Evolutionary conservation across 2,113 vertebrate species (phyloP), one percentile per base, ranked within the genome.

Genomic region (Otocyon megalotis): DNA sequence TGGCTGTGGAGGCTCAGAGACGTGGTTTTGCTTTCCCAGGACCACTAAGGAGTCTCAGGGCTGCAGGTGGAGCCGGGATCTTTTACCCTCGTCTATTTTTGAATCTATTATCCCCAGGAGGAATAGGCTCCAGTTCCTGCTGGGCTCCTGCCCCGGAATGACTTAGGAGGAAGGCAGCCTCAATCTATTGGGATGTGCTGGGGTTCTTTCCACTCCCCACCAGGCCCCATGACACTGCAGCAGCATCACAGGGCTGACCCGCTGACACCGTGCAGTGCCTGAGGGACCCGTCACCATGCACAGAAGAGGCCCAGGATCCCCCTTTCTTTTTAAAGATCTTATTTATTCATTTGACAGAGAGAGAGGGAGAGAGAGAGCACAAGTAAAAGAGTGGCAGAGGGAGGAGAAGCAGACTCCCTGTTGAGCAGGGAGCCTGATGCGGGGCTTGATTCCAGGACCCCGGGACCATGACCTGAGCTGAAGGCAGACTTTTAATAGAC

Each of bases 271-370:
- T 28, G 2, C 1, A 28, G 62, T 16, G 14, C 24, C 67, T 0
- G 0, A 14, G 15, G 43, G 32, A 4, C 13, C 0, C 0, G 3
- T 28, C 43, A 3, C 79, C 28, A 15, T 13, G 53, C 22, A 5
- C 48, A 30, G 56, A n/a, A n/a, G 28, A n/a, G 26, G 28, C 5
- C 43, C 43, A 43, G 43, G 5, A 43, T 43, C 43, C 43, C 43
- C 6, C 43, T 43, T 43, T 43, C 43, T 43, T 43, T 43, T 43
- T 43, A 43, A 43, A 43, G 43, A 43, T 43, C 43, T 43, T 43
- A 43, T 43, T 43, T 43, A 43, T 43, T 43, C 43, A 43, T 43
- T 43, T 43, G 43, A 43, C 43, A 43, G 43, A 43, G 43, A 43
- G 43, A 43, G 43, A 43, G 43, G 43, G 43, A 43, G 43, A 43